Evolutionary conservation across 2,113 vertebrate genomes (phyloP).

Genomic region (Dromaius novaehollandiae): DNA sequence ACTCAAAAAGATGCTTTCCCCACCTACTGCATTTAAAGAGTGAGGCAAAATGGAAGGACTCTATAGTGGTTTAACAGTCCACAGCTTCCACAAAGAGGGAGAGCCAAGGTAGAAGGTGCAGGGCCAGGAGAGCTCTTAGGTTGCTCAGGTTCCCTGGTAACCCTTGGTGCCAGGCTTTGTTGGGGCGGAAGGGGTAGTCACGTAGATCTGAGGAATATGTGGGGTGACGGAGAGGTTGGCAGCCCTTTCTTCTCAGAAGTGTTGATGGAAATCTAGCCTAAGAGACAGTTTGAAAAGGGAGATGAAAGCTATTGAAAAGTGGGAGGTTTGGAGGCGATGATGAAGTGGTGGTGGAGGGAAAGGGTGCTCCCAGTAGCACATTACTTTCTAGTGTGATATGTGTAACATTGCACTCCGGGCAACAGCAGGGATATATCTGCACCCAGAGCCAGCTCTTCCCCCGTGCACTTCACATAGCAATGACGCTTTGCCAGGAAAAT

Average conservation of each 20-base stretch:
- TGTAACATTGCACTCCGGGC: background rate
- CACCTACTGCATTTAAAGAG: background rate
- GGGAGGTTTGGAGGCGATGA: background rate
- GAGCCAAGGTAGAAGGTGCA: background rate
- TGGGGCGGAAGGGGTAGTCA: background rate
- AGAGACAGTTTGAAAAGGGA: background rate
- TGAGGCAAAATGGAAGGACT: background rate
- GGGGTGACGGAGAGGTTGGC: background rate
- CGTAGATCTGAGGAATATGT: background rate
- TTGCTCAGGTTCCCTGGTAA: background rate
- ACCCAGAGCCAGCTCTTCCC: conserved; percentile 33
- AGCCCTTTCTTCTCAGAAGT: background rate
- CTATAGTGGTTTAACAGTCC: background rate
- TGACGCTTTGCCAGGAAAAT: conserved; percentile 19
- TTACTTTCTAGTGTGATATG: background rate
- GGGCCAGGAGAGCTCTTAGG: background rate
- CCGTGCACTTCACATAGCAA: conserved; percentile 1
- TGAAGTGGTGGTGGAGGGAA: background rate
- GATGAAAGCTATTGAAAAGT: background rate
- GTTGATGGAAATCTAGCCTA: background rate
- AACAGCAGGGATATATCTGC: background rate
- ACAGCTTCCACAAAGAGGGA: background rate
- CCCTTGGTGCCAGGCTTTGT: background rate
- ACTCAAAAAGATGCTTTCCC: background rate
- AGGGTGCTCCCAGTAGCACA: background rate